phyloP scores from a whole-genome alignment of 2,888 invertebrate species.

The Thecophora atra region DNA sequence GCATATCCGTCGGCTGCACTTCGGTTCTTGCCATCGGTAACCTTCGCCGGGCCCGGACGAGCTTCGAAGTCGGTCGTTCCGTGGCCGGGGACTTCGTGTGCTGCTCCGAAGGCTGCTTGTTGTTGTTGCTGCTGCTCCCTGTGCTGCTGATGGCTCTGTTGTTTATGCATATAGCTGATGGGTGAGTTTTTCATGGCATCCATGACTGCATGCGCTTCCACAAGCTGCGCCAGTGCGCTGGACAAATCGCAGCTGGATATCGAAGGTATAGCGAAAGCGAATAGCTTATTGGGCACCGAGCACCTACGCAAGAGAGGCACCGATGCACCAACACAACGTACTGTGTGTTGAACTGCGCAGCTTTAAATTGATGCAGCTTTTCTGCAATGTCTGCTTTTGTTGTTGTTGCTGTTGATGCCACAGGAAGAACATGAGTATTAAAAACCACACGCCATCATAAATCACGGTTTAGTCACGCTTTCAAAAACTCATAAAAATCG shows the following conservation, averaged over 20 bases:
- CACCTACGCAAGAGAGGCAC: conserved; percentile 32
- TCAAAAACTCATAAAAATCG: conserved; percentile 65
- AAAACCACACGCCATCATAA: conserved; percentile 67
- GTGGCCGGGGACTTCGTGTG: too few relatives aligned
- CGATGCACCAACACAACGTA: conserved; percentile 41
- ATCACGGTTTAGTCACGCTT: conserved; percentile 66
- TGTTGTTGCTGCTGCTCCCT: conserved; percentile 34
- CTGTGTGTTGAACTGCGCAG: conserved; percentile 38
- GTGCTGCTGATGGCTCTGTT: conserved; percentile 40
- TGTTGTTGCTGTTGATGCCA: conserved; percentile 44
- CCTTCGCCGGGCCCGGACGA: conserved; percentile 31
- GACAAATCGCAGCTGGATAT: conserved; percentile 47
- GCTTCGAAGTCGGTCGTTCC: conserved; percentile 31
- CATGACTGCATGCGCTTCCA: conserved; percentile 42
- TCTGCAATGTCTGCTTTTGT: conserved; percentile 38
- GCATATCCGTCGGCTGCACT: conserved; percentile 20
- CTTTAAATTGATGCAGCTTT: conserved; percentile 34
- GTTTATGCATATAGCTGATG: conserved; percentile 44
- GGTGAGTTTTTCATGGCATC: conserved; percentile 46
- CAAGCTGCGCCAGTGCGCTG: conserved; percentile 22
- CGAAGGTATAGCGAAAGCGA: conserved; percentile 38
- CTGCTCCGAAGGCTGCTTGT: conserved; percentile 15
- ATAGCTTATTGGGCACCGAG: conserved; percentile 34
- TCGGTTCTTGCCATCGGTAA: conserved; percentile 28
- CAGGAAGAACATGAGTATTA: conserved; percentile 61